Percentiles rank a stretch among this genome's conserved stretches.
These are phyloP conservation scores for Diphyllodes magnificus DNA, from an alignment of 2,113 vertebrate species.

Conservation along the genomic window DNA sequence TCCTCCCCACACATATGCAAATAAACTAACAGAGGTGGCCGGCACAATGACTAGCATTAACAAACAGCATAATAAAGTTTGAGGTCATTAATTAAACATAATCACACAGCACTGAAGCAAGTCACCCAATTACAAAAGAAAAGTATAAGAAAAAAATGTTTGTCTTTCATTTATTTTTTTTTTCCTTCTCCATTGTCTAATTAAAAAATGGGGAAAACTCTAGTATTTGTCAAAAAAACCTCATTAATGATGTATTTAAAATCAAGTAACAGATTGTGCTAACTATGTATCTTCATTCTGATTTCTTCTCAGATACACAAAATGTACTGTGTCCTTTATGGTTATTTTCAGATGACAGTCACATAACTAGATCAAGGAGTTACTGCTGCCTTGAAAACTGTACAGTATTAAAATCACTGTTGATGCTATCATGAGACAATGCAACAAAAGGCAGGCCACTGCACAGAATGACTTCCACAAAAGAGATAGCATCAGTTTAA, in stretches of 20 bases:
- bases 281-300: neutral
- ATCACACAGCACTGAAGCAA: neutral
- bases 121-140: conserved; percentile 21
- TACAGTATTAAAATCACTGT: neutral
- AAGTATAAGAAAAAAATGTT: neutral
- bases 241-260: neutral
- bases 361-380: neutral
- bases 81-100: conserved; percentile 46
- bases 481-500: neutral
- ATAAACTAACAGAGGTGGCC: conserved; percentile 3
- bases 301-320: neutral
- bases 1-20: neutral
- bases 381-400: neutral
- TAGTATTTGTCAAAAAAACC: neutral
- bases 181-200: neutral
- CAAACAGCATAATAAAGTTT: conserved; percentile 8
- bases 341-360: neutral
- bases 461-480: neutral
- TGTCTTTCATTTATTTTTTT: neutral
- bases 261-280: neutral
- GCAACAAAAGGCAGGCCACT: neutral
- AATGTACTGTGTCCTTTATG: neutral
- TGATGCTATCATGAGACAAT: neutral
- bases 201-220: neutral
- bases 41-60: conserved; percentile 7